Evolutionary conservation across 2,888 invertebrate species (phyloP), one percentile per base, ranked within the genome.

Genomic region (Hetaerina titia): DNA sequence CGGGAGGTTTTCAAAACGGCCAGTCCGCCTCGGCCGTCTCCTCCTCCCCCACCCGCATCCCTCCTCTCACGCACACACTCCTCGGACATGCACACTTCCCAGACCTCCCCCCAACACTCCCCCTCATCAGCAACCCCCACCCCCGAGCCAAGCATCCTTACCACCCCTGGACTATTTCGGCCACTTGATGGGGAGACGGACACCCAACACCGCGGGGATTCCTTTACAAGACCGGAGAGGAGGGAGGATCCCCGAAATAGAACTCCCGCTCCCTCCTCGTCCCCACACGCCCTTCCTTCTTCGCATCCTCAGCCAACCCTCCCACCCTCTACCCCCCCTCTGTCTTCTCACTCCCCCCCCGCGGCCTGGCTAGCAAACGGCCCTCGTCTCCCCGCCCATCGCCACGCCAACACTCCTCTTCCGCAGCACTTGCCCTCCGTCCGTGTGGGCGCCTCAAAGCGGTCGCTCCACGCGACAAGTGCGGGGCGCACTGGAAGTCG

Each of bases 161-260:
- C 63, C 64, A 45, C n/a, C 92, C 92, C 92, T 63, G 69, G 92
- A 92, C 92, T 92, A 92, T 92, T 92, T 92, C 92, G 92, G 92
- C 92, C 64, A 45, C 90, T 90, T 69, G 90, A 90, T 69, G 90
- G 64, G 90, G 90, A 90, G 90, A 64, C 90, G 90, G 90, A 64
- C 90, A 90, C 64, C 90, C 90, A 64, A 90, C 90, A 90, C 90
- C 90, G 31, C 25, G 64, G 81, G 90, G 63, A 90, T 69, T 90
- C 90, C 90, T 90, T 64, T 60, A 69, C 92, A 31, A 69, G 56
- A 69, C 56, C 81, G 90, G 92, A 69, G 92, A 56, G 74, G 22
- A 69, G 69, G 56, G 89, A 89, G 89, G 89, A n/a, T 5, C 11
- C 89, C 56, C 69, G 31, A 60, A 92, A 92, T 92, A 92, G 92